phyloP scores from a whole-genome alignment of 2,888 invertebrate genomes.

The Drosophila atripex region DNA sequence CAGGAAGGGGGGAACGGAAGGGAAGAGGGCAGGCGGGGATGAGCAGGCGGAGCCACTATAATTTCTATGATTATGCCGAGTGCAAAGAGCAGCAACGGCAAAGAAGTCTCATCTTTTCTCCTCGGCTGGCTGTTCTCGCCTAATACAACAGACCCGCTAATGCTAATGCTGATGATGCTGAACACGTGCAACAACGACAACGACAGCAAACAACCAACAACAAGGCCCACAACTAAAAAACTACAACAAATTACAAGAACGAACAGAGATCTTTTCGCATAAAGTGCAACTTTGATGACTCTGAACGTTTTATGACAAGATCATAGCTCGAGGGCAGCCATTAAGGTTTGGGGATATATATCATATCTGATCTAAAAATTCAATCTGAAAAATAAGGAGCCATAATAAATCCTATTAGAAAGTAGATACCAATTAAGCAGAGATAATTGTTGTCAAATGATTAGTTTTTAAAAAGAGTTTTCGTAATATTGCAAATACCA shows the following conservation, averaged over 20 bases:
- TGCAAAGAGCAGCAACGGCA: conserved; percentile 58
- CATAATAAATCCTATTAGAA: too few relatives aligned
- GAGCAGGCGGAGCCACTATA: conserved; percentile 52
- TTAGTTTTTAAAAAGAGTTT: too few relatives aligned
- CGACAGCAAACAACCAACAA: conserved; percentile 31
- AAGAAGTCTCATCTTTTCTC: conserved; percentile 27
- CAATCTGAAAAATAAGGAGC: too few relatives aligned
- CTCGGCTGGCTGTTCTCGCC: conserved; percentile 69
- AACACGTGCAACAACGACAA: conserved; percentile 71
- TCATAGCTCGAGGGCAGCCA: conserved; percentile 57
- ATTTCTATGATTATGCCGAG: conserved; percentile 71
- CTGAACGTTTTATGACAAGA: conserved; percentile 78
- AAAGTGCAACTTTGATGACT: conserved; percentile 79
- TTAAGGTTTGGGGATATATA: not conserved
- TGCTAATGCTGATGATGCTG: conserved; percentile 74
- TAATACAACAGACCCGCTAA: conserved; percentile 74
- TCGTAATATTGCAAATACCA: too few relatives aligned
- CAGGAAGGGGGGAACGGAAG: conserved; percentile 24
- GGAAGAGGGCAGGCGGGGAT: not conserved
- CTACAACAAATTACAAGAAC: conserved; percentile 32
- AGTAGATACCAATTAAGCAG: too few relatives aligned
- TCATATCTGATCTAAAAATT: too few relatives aligned
- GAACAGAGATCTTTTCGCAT: conserved; percentile 68
- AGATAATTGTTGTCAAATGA: too few relatives aligned
- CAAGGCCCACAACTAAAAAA: conserved; percentile 28